These are phyloP conservation scores for Oreochromis spilurus DNA, from an alignment of 2,113 vertebrate genomes.

Conservation along the genomic window DNA sequence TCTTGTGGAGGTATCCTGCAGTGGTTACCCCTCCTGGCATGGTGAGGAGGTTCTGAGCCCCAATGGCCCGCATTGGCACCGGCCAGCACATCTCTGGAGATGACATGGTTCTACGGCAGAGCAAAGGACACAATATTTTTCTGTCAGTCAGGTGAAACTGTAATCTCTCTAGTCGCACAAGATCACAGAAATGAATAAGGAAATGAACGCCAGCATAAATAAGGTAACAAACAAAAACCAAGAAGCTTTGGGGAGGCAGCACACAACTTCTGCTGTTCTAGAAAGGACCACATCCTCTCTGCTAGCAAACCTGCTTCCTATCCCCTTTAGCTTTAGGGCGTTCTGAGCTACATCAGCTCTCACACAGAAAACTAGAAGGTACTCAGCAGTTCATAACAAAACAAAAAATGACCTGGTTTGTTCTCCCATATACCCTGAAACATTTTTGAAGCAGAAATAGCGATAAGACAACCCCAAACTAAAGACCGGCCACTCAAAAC, in stretches of 20 bases:
- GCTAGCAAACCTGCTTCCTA: background rate
- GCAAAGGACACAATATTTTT: background rate
- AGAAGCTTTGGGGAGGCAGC: background rate
- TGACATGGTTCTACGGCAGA: constrained; percentile 81
- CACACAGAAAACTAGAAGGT: background rate
- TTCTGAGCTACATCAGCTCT: background rate
- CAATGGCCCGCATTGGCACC: constrained; percentile 93
- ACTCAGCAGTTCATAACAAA: background rate
- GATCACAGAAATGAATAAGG: background rate
- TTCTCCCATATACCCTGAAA: background rate
- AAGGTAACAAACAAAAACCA: background rate
- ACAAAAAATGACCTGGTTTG: background rate
- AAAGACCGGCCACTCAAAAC: background rate
- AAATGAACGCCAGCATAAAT: background rate
- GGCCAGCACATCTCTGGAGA: constrained; percentile 84
- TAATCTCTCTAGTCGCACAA: background rate
- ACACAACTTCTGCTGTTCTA: background rate
- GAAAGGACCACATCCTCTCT: background rate
- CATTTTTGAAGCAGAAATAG: background rate
- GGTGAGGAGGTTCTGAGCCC: constrained; percentile 94
- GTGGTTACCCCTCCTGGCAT: constrained; percentile 92
- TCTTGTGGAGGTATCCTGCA: constrained; percentile 94
- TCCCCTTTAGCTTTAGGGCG: background rate
- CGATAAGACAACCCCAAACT: background rate
- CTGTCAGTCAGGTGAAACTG: background rate